Evolutionary conservation across 2,113 vertebrate species (phyloP).

Genomic region (Apodemus sylvaticus): DNA sequence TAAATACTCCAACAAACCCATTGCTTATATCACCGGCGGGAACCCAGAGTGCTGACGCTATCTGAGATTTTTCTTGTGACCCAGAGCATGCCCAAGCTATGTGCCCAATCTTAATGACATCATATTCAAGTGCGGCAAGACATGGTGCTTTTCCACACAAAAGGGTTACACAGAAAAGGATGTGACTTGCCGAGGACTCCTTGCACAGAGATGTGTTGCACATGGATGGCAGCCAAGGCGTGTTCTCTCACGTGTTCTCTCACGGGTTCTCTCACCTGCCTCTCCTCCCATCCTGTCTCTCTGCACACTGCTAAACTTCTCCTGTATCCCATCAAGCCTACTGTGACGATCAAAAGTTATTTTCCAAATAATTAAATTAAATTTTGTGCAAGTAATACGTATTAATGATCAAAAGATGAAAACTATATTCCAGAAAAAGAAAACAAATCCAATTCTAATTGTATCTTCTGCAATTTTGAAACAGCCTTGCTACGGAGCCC

Average conservation of each 20-base stretch:
- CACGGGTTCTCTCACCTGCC: not conserved
- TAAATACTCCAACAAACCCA: conserved; percentile 16
- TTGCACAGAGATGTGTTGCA: not conserved
- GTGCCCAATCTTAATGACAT: not conserved
- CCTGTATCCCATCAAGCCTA: not conserved
- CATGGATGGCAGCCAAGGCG: not conserved
- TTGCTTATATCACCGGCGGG: conserved; percentile 30
- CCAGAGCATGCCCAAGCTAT: not conserved
- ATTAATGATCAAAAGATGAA: not conserved
- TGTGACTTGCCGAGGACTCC: not conserved
- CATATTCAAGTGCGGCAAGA: not conserved
- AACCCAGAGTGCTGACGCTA: conserved; percentile 46
- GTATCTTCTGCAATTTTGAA: conserved; percentile 17
- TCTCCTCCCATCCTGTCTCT: not conserved
- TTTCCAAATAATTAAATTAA: conserved; percentile 17
- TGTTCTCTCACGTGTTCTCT: not conserved
- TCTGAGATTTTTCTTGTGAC: conserved; percentile 63
- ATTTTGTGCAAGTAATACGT: not conserved
- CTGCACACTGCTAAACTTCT: not conserved
- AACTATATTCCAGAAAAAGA: conserved; percentile 41
- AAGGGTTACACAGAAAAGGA: not conserved
- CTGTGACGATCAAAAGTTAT: not conserved
- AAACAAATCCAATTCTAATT: conserved; percentile 33
- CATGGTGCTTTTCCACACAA: not conserved
- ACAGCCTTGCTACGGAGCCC: not conserved